Evolutionary conservation across 2,888 invertebrate genomes (phyloP).

Genomic region (Eristalinus aeneus): DNA sequence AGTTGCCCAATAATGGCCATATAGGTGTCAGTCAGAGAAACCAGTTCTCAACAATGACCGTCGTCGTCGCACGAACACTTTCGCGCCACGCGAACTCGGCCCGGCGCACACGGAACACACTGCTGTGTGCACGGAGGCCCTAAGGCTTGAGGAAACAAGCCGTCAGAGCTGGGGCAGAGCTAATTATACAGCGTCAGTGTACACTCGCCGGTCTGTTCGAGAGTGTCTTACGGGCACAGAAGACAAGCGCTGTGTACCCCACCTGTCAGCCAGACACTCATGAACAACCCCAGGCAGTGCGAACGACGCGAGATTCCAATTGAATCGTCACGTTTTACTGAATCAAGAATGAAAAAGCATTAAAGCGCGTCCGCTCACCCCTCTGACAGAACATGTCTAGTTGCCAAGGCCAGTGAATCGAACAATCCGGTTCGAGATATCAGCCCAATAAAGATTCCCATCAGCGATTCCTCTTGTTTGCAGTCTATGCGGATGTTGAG

Average conservation of each 20-base stretch:
- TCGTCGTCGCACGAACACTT: slow-evolving; percentile 17
- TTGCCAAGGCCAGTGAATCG: slow-evolving; percentile 47
- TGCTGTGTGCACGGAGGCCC: slow-evolving; percentile 28
- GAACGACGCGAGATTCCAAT: slow-evolving; percentile 51
- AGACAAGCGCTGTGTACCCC: neutral
- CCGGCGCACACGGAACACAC: neutral
- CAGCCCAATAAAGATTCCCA: slow-evolving; percentile 14
- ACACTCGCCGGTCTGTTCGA: slow-evolving; percentile 24
- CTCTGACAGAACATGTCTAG: slow-evolving; percentile 26
- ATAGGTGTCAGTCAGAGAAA: slow-evolving; percentile 31
- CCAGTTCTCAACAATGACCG: slow-evolving; percentile 27
- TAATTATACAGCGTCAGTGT: slow-evolving; percentile 36
- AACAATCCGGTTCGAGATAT: slow-evolving; percentile 43
- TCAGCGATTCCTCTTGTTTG: slow-evolving; percentile 43
- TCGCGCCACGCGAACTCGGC: neutral
- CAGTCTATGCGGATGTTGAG: slow-evolving; percentile 53
- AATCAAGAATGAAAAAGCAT: slow-evolving; percentile 43
- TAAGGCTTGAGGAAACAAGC: slow-evolving; percentile 49
- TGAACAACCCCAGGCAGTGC: slow-evolving; percentile 13
- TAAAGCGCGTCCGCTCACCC: slow-evolving; percentile 16
- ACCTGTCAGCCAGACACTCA: slow-evolving; percentile 27
- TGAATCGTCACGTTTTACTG: slow-evolving; percentile 54
- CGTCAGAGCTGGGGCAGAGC: slow-evolving; percentile 33
- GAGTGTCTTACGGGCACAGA: slow-evolving; percentile 1
- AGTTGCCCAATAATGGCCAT: slow-evolving; percentile 40